phyloP scores from a whole-genome alignment of 2,113 vertebrate genomes.

The Eulemur macaco region DNA sequence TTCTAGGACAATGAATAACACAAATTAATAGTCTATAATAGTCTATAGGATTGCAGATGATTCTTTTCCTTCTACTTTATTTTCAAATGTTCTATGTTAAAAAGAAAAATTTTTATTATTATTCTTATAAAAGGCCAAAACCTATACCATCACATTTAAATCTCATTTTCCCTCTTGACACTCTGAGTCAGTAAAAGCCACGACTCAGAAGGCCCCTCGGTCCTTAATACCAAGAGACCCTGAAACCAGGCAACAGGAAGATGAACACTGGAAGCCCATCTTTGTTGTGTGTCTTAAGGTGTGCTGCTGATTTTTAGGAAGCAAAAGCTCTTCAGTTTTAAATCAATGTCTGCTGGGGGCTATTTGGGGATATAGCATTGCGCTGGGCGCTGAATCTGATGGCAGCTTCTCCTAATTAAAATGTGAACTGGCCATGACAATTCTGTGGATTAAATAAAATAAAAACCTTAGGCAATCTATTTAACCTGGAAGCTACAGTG shows the following conservation, averaged over 20 bases:
- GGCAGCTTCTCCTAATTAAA: slow-evolving; percentile 9
- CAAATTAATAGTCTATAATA: not conserved
- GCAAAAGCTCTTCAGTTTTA: not conserved
- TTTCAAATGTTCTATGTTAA: not conserved
- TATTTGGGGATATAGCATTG: not conserved
- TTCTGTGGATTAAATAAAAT: slow-evolving; percentile 8
- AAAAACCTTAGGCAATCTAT: not conserved
- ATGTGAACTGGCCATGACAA: not conserved
- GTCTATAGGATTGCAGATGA: no score
- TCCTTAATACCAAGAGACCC: not conserved
- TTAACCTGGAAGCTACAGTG: slow-evolving; percentile 10
- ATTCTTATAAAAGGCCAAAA: not conserved
- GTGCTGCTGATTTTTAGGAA: not conserved
- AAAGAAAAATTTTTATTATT: not conserved
- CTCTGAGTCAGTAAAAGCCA: not conserved
- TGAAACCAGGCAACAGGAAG: not conserved
- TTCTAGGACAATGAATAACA: not conserved
- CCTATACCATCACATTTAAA: not conserved
- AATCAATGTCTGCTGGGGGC: not conserved
- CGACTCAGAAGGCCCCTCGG: not conserved
- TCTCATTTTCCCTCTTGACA: not conserved
- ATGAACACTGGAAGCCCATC: not conserved
- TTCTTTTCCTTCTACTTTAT: not conserved
- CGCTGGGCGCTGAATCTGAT: not conserved
- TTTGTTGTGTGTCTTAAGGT: not conserved